Percentiles rank a stretch among this genome's conserved stretches.
Conservation (phyloP, 1,140 invertebrate species). For the Teleogryllus occipitalis region DNA sequence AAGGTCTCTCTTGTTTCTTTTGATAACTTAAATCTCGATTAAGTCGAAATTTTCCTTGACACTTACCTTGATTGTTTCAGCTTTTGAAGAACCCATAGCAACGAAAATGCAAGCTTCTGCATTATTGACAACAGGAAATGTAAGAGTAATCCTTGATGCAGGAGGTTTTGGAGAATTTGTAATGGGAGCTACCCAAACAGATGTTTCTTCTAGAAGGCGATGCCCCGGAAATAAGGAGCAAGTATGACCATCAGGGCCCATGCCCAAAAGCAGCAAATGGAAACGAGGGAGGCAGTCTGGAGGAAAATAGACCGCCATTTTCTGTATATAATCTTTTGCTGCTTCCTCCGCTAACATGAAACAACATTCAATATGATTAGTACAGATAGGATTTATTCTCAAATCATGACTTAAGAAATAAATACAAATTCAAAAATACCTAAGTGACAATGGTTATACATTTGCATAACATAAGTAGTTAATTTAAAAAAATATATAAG, state of each 20-base stretch:
- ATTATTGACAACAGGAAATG: conserved; percentile 86
- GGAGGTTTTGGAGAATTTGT: conserved; percentile 94
- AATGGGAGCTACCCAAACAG: conserved; percentile 72
- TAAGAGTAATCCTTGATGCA: conserved; percentile 81
- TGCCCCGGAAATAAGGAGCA: conserved; percentile 95
- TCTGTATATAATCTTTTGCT: conserved; percentile 68
- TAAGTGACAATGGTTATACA: too few relatives aligned
- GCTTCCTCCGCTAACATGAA: conserved; percentile 54
- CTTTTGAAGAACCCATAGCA: conserved; percentile 73
- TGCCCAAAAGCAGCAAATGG: conserved; percentile 83
- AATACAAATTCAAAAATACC: neutral
- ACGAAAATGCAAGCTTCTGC: conserved; percentile 78
- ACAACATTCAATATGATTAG: neutral
- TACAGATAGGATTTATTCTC: neutral
- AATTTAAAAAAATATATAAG: too few relatives aligned
- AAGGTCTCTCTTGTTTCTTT: too few relatives aligned
- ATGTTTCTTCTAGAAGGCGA: conserved; percentile 53
- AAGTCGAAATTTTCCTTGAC: neutral
- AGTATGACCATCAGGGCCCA: conserved; percentile 98
- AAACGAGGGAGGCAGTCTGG: conserved; percentile 57
- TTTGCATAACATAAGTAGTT: too few relatives aligned
- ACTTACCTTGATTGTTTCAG: conserved; percentile 76
- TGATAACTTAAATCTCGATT: neutral
- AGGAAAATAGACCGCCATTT: conserved; percentile 54
- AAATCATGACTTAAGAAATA: neutral